Conservation (phyloP, 1,140 invertebrate genomes). For the Goniozus legneri region DNA sequence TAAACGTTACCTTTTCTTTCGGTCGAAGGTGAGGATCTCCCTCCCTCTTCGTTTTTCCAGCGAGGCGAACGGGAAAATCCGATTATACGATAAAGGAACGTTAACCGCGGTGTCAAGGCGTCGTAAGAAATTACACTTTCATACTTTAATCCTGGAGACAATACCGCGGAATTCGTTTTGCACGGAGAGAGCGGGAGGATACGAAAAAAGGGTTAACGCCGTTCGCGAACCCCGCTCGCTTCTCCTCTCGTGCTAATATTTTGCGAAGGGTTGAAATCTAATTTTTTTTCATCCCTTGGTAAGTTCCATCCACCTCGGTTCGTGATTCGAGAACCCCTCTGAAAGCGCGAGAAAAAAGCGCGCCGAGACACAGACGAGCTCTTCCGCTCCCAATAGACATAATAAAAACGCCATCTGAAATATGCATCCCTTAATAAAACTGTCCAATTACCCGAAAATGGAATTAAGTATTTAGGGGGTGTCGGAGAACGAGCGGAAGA, state of each 20-base stretch:
- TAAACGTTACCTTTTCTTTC: no score
- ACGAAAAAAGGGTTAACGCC: constrained; percentile 37
- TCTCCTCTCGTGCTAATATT: constrained; percentile 42
- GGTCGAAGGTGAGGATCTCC: no score
- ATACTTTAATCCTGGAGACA: constrained; percentile 49
- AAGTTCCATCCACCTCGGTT: constrained; percentile 11
- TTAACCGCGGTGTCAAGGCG: not conserved
- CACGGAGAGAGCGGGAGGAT: no score
- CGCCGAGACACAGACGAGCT: constrained; percentile 2
- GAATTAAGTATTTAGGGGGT: constrained; percentile 52
- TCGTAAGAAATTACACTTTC: constrained; percentile 42
- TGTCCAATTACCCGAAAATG: constrained; percentile 53
- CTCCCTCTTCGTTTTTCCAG: not conserved
- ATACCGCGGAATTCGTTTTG: constrained; percentile 24
- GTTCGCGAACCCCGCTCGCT: constrained; percentile 8
- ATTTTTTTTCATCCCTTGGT: constrained; percentile 40
- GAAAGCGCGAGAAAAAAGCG: constrained; percentile 6
- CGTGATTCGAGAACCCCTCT: not conserved
- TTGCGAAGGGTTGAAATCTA: constrained; percentile 47
- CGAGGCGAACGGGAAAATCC: not conserved
- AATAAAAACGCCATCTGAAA: constrained; percentile 55
- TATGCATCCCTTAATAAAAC: constrained; percentile 56
- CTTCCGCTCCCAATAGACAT: constrained; percentile 42
- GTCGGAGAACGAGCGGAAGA: constrained; percentile 16
- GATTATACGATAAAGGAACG: not conserved